These are phyloP conservation scores for Dasypus novemcinctus DNA, from an alignment of 2,113 vertebrate genomes.

Conservation along the genomic window DNA sequence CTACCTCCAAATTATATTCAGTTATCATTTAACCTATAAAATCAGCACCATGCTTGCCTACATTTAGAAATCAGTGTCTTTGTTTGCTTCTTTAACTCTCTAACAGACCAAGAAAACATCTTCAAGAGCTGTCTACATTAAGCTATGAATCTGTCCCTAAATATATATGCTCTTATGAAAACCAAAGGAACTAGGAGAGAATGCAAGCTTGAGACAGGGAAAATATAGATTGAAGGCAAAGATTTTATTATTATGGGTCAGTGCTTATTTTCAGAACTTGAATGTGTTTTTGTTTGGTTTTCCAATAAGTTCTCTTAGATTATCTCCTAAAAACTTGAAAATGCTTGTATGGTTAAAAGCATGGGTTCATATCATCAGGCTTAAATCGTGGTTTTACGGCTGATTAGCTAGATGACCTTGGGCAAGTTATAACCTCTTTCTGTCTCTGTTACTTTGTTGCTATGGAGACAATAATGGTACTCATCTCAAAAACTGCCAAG, in stretches of 20 bases:
- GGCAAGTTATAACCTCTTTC: background rate
- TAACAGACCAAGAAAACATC: background rate
- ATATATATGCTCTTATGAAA: background rate
- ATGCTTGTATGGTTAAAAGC: background rate
- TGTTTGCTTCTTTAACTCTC: background rate
- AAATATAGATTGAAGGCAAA: background rate
- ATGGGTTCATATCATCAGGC: background rate
- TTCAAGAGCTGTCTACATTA: background rate
- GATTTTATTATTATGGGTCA: background rate
- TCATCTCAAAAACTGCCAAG: background rate
- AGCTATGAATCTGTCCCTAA: background rate
- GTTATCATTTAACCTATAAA: background rate
- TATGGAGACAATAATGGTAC: background rate
- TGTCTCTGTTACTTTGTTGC: background rate
- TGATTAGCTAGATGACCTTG: background rate
- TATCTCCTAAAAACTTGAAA: background rate
- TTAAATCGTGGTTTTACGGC: background rate
- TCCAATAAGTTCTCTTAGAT: background rate
- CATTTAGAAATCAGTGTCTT: background rate
- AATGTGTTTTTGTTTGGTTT: background rate
- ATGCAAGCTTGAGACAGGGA: background rate
- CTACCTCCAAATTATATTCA: background rate
- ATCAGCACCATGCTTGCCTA: background rate
- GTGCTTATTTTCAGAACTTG: background rate
- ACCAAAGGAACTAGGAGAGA: background rate